Percentiles rank a stretch among this genome's conserved stretches.
Conservation (phyloP, 1,140 invertebrate species). For the Centruroides sculpturatus region DNA sequence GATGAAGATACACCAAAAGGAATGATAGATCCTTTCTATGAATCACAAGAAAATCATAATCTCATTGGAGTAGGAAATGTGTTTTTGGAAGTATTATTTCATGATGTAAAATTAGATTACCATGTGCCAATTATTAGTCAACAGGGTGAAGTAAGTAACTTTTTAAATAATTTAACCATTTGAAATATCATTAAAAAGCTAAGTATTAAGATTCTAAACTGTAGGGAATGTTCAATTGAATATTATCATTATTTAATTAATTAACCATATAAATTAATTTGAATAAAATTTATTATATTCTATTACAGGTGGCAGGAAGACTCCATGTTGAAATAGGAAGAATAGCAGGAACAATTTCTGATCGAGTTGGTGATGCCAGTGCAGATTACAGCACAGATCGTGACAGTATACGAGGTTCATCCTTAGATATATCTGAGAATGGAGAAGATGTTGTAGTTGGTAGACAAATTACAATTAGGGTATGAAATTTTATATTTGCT, state of each 20-base stretch:
- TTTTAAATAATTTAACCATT: too few relatives aligned
- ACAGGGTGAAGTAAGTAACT: constrained; percentile 78
- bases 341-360: constrained; percentile 64
- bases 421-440: background rate
- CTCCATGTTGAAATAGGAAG: constrained; percentile 70
- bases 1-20: constrained; percentile 30
- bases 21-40: constrained; percentile 71
- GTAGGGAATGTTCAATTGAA: too few relatives aligned
- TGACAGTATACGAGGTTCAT: background rate
- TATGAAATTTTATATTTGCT: background rate
- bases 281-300: background rate
- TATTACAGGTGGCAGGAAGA: constrained; percentile 31
- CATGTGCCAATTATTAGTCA: constrained; percentile 97
- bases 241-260: too few relatives aligned
- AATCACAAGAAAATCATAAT: constrained; percentile 92
- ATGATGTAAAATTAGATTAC: constrained; percentile 90
- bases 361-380: constrained; percentile 29
- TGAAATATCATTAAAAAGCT: too few relatives aligned
- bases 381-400: background rate
- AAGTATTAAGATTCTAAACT: too few relatives aligned
- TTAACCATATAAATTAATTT: too few relatives aligned
- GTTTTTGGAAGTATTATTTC: constrained; percentile 87
- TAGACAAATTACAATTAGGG: constrained; percentile 6
- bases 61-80: constrained; percentile 97
- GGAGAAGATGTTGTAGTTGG: constrained; percentile 3